Percentiles rank a stretch among this genome's conserved stretches.
phyloP scores from a whole-genome alignment of 1,140 invertebrate species.

The Oreohelix idahoensis region DNA sequence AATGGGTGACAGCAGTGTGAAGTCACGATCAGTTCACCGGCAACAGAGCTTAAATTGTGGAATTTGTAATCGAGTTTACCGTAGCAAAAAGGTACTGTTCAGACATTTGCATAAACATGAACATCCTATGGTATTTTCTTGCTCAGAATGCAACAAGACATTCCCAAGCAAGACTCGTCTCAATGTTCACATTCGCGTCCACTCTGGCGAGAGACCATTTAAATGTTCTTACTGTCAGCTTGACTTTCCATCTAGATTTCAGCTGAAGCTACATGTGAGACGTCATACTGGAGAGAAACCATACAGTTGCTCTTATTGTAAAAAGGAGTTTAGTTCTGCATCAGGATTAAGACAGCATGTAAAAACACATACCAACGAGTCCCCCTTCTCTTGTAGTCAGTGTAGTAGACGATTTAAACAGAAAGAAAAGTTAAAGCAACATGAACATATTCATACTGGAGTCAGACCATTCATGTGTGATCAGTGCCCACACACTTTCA shows the following conservation, averaged over 20 bases:
- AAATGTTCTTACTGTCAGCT: not conserved
- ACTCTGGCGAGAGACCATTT: constrained; percentile 3
- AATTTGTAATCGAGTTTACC: not conserved
- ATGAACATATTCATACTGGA: not conserved
- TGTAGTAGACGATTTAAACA: not conserved
- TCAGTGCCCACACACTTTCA: not conserved
- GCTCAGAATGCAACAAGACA: constrained; percentile 1
- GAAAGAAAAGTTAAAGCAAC: not conserved
- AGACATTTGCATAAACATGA: not conserved
- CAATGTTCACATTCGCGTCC: not conserved
- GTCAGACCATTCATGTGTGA: constrained; percentile 2
- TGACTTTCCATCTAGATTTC: not conserved
- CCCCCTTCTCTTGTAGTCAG: not conserved
- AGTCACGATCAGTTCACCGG: not conserved
- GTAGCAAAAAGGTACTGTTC: not conserved
- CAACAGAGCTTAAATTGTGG: not conserved
- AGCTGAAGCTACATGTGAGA: not conserved
- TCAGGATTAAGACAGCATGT: not conserved
- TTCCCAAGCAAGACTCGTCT: not conserved
- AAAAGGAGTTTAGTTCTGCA: not conserved
- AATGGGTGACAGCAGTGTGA: not conserved
- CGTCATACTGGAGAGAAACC: constrained; percentile 33
- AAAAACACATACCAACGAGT: not conserved
- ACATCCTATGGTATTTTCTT: not conserved
- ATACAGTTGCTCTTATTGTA: constrained; percentile 14